Percentiles rank a stretch among this genome's conserved stretches.
phyloP scores from a whole-genome alignment of 2,113 vertebrate species.

The Thymallus thymallus region DNA sequence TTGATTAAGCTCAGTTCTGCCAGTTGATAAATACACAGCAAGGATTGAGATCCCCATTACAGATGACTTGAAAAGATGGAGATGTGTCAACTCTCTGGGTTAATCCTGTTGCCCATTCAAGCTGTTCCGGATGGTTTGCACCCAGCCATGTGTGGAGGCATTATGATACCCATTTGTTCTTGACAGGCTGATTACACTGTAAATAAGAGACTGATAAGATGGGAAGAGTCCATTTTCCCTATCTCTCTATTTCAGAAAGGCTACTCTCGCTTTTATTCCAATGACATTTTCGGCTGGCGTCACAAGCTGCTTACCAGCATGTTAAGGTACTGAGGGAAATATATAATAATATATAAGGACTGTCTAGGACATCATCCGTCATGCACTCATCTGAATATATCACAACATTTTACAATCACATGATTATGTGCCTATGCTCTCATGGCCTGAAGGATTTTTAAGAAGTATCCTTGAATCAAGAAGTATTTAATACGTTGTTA shows the following conservation, averaged over 20 bases:
- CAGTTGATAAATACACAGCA: conserved; percentile 56
- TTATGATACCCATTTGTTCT: conserved; percentile 41
- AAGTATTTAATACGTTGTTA: no score
- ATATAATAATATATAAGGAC: not conserved
- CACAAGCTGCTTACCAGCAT: conserved; percentile 46
- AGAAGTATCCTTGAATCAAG: no score
- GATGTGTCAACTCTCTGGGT: conserved; percentile 50
- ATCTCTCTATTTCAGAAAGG: conserved; percentile 27
- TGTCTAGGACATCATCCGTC: no score
- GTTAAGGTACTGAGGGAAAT: not conserved
- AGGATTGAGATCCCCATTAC: conserved; percentile 49
- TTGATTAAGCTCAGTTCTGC: conserved; percentile 67
- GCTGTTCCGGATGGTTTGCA: conserved; percentile 45
- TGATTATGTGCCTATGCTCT: no score
- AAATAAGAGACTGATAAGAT: conserved; percentile 47
- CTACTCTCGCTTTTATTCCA: not conserved
- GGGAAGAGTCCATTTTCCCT: conserved; percentile 26
- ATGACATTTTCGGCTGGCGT: conserved; percentile 20
- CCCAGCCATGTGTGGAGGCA: conserved; percentile 22
- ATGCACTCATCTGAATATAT: no score
- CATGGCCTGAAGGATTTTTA: no score
- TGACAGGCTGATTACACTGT: conserved; percentile 44
- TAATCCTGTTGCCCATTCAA: conserved; percentile 49
- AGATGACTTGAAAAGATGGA: conserved; percentile 57
- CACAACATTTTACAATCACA: no score